A percentile compares a stretch with the other conserved stretches of the same genome.
Evolutionary conservation across 2,113 vertebrate genomes (phyloP).

Genomic region (Xerus inauris): DNA sequence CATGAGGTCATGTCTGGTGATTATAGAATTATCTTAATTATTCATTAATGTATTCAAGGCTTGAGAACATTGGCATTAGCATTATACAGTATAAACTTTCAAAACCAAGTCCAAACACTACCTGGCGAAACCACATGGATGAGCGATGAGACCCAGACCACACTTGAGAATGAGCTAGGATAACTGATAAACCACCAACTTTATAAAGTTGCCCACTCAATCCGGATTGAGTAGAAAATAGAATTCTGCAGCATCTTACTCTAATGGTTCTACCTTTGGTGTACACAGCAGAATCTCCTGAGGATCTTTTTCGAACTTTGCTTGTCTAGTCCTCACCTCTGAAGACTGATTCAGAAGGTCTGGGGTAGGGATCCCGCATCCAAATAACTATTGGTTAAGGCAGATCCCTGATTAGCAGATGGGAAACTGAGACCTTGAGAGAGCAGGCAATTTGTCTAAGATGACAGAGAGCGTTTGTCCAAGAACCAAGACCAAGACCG

Average conservation of each 20-base stretch:
- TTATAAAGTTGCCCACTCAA: no score
- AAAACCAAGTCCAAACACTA: neutral
- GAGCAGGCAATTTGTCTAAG: neutral
- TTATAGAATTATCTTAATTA: conserved; percentile 74
- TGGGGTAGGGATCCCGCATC: neutral
- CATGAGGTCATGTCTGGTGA: conserved; percentile 75
- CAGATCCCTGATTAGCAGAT: neutral
- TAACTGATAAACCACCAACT: neutral
- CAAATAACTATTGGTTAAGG: neutral
- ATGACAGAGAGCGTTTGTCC: neutral
- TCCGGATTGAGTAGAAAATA: no score
- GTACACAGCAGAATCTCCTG: neutral
- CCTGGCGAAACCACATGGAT: neutral
- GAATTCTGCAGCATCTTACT: neutral
- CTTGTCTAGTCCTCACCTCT: neutral
- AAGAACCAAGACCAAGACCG: neutral
- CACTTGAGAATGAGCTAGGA: neutral
- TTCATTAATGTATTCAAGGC: conserved; percentile 57
- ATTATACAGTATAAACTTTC: conserved; percentile 29
- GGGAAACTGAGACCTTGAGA: neutral
- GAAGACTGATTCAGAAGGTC: neutral
- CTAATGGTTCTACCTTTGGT: no score
- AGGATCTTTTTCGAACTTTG: neutral
- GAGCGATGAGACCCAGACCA: neutral
- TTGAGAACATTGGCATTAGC: conserved; percentile 24